phyloP scores from a whole-genome alignment of 2,113 vertebrate species.

The Crotalus helleri region DNA sequence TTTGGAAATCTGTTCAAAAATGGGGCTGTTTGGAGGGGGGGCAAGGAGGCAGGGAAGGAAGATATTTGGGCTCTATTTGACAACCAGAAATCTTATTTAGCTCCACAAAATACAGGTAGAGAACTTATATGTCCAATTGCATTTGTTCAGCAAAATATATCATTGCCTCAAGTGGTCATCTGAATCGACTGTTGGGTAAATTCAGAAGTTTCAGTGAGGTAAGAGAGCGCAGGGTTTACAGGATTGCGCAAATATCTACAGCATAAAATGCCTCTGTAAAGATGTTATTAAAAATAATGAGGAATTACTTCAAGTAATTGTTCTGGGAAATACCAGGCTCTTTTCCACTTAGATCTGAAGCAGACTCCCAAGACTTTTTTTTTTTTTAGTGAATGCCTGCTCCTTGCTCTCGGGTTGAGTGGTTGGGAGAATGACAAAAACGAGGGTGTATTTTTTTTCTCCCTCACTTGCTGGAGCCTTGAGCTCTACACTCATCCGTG shows the following conservation, averaged over 20 bases:
- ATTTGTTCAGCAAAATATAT: neutral
- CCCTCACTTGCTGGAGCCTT: slow-evolving; percentile 42
- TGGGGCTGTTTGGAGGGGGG: neutral
- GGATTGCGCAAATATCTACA: neutral
- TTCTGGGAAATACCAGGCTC: neutral
- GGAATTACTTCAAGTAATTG: neutral
- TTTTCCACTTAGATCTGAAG: neutral
- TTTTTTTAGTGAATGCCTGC: neutral
- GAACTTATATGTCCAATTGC: neutral
- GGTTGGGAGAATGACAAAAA: neutral
- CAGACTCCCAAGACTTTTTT: neutral
- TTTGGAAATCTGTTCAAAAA: neutral
- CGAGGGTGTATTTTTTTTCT: accelerated
- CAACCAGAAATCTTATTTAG: neutral
- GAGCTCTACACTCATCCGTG: slow-evolving; percentile 21
- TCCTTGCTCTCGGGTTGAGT: neutral
- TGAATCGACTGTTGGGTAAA: neutral
- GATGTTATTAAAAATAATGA: neutral
- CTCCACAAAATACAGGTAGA: neutral
- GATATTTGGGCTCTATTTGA: neutral
- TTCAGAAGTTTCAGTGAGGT: neutral
- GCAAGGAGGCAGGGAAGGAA: neutral
- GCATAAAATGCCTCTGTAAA: neutral
- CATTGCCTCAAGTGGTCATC: neutral
- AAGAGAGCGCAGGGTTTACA: neutral